Evolutionary conservation across 2,113 vertebrate species (phyloP).

Genomic region (Centropus unirufus): DNA sequence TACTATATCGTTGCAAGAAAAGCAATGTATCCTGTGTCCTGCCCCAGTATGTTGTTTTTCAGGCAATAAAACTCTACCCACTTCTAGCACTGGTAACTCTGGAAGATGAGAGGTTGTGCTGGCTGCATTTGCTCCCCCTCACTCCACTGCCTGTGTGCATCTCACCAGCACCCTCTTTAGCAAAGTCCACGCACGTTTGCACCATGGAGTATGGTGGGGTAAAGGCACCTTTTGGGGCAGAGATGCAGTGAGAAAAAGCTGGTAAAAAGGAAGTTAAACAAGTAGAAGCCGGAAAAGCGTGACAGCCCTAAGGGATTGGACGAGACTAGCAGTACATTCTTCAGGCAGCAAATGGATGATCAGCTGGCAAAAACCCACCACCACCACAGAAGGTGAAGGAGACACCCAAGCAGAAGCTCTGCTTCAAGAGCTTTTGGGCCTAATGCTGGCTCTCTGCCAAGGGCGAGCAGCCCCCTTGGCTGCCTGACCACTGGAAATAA

Average conservation of each 20-base stretch:
- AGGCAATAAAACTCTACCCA: background rate
- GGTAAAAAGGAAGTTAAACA: background rate
- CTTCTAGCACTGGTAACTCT: background rate
- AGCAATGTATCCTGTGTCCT: background rate
- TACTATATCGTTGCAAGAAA: accelerated
- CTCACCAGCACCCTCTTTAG: background rate
- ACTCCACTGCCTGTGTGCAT: background rate
- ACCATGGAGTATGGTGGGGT: accelerated
- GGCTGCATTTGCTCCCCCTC: background rate
- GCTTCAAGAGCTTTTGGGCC: background rate
- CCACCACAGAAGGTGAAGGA: background rate
- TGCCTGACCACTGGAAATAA: background rate
- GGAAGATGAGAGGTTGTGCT: background rate
- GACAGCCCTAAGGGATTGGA: background rate
- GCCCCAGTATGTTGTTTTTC: background rate
- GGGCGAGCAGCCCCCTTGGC: background rate
- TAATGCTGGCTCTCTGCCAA: background rate
- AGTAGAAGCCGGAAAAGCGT: background rate
- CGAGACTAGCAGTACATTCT: background rate
- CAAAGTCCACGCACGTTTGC: background rate
- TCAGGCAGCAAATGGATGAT: background rate
- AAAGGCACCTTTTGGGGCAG: background rate
- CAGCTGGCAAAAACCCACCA: background rate
- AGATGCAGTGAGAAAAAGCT: background rate
- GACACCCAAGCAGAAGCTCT: background rate